These are phyloP conservation scores for Euphysa ruthae DNA, from an alignment of 30 jellyfish, hydroid and myxozoan species.

Conservation along the genomic window DNA sequence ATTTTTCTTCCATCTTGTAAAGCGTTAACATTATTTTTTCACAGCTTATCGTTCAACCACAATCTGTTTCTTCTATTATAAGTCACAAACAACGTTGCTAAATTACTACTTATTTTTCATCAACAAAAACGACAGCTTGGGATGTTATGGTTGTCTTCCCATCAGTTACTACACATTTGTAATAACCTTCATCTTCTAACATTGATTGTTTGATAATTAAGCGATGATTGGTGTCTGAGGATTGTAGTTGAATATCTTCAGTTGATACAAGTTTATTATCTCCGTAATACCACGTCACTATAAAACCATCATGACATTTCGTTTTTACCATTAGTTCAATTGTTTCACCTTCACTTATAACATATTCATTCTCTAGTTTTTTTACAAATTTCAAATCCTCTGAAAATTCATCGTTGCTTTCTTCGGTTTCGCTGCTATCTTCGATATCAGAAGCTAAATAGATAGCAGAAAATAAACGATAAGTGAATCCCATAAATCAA, in stretches of 20 bases:
- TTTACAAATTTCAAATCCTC: conserved; percentile 19
- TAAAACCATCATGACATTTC: conserved; percentile 53
- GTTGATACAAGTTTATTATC: conserved; percentile 41
- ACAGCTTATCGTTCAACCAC: no score
- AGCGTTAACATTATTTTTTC: no score
- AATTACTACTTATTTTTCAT: no score
- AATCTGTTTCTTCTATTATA: no score
- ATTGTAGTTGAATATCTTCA: conserved; percentile 30
- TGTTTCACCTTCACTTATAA: conserved; percentile 68
- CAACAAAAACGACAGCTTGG: no score
- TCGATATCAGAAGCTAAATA: background rate
- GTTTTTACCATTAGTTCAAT: conserved; percentile 26
- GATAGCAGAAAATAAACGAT: background rate
- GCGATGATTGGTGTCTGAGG: conserved; percentile 54
- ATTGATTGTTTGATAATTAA: conserved; percentile 47
- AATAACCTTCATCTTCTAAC: conserved; percentile 76
- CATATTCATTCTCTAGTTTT: conserved; percentile 41
- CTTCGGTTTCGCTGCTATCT: background rate
- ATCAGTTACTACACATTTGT: conserved; percentile 78
- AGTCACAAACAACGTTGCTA: no score
- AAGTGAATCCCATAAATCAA: no score
- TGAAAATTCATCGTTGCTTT: background rate
- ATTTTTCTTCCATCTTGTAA: no score
- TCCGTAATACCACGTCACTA: conserved; percentile 62
- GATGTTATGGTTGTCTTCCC: no score